Conservation (phyloP, 2,888 invertebrate genomes). For the Epirrita christyi region DNA sequence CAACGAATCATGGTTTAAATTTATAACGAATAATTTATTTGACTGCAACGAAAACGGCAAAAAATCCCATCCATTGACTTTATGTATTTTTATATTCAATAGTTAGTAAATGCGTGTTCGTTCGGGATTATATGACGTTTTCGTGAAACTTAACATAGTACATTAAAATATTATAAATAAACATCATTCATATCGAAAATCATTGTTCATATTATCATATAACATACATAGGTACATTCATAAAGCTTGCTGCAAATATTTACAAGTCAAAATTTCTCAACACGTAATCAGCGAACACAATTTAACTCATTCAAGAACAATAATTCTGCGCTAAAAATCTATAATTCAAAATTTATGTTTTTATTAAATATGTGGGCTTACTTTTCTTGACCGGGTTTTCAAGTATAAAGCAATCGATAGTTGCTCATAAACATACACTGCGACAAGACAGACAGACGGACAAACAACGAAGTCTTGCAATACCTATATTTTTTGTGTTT, state of each 20-base stretch:
- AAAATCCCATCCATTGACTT: conserved; percentile 50
- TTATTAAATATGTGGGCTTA: too few relatives aligned
- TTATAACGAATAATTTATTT: conserved; percentile 61
- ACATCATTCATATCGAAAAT: conserved; percentile 63
- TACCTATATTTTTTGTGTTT: too few relatives aligned
- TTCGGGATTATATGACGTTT: conserved; percentile 61
- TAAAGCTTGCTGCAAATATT: conserved; percentile 70
- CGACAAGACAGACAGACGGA: too few relatives aligned
- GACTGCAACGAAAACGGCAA: conserved; percentile 64
- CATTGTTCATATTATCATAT: too few relatives aligned
- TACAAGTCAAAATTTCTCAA: conserved; percentile 44
- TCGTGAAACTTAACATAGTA: conserved; percentile 58
- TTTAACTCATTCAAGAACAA: not conserved
- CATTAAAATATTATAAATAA: conserved; percentile 67
- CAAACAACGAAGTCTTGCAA: not conserved
- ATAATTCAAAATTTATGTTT: too few relatives aligned
- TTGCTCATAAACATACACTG: too few relatives aligned
- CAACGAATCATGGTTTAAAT: conserved; percentile 62
- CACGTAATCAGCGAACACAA: conserved; percentile 52
- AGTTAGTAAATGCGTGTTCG: conserved; percentile 62
- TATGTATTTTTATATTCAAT: conserved; percentile 42
- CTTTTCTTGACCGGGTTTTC: too few relatives aligned
- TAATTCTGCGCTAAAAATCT: not conserved
- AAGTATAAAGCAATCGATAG: too few relatives aligned
- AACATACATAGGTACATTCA: conserved; percentile 69